Percentiles rank a stretch among this genome's conserved stretches.
phyloP scores from a whole-genome alignment of 2,797 vertebrate genomes.

The Pelobates cultripes region DNA sequence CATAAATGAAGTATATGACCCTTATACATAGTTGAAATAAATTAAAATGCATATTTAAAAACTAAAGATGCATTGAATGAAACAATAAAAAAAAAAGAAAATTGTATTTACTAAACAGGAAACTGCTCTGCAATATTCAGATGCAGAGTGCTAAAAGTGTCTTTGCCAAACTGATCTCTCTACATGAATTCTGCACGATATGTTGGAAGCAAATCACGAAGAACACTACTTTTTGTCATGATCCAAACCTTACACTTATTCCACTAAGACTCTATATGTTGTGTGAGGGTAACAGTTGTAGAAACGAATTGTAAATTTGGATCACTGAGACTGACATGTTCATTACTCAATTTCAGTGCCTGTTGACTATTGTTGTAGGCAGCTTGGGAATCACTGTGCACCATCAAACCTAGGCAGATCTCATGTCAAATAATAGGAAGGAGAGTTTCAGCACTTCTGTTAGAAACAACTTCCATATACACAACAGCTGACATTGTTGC shows the following conservation, averaged over 20 bases:
- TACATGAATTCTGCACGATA: neutral
- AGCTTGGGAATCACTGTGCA: slow-evolving; percentile 5
- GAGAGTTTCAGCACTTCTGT: neutral
- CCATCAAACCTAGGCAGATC: neutral
- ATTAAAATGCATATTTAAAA: too few relatives aligned
- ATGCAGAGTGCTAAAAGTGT: neutral
- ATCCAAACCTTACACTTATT: neutral
- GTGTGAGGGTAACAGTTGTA: neutral
- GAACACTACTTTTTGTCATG: neutral
- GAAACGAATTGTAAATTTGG: slow-evolving; percentile 1
- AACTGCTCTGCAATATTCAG: neutral
- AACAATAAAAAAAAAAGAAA: too few relatives aligned
- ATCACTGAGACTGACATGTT: neutral
- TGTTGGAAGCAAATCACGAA: slow-evolving; percentile 12
- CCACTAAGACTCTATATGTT: neutral
- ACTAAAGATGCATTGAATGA: too few relatives aligned
- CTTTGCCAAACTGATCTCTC: slow-evolving; percentile 1
- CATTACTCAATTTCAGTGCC: slow-evolving; percentile 6
- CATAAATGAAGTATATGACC: too few relatives aligned
- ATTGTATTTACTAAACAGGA: neutral
- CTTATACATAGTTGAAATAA: too few relatives aligned
- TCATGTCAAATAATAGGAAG: slow-evolving; percentile 1
- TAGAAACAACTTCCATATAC: slow-evolving; percentile 9
- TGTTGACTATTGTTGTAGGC: slow-evolving; percentile 2
- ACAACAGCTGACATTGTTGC: neutral